Base-by-base conservation (phyloP, 2,113 vertebrate genomes). In the Erinaceus europaeus region DNA sequence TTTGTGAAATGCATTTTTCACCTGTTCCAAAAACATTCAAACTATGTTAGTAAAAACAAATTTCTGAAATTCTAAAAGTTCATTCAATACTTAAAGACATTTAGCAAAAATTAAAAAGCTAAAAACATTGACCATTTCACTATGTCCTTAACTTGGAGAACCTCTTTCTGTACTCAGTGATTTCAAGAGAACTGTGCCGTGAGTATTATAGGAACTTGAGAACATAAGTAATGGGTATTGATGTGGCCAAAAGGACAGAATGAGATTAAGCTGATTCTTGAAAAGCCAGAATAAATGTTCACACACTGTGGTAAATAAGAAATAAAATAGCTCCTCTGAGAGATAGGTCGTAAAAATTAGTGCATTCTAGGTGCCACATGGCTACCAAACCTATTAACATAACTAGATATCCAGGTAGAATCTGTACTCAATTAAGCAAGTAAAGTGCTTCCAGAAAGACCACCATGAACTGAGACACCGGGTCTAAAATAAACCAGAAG, bases 1-100 rank as follows among this genome's bases (percentile, higher is more conserved):
- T 53, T 87, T 75, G 75, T 81, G 18, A 94, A 96, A 95, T 68
- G 87, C 85, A 38, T 89, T 79, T 87, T 90, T 93, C 25, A 96
- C 94, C 95, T 96, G 92, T 94, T 94, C 7, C 34, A 79, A 84
- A 92, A 78, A 93, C 59, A 90, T 89, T 90, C 27, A 78, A 74
- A 90, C 74, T 64, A 74, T 27, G 2, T 93, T 42, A 90, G 11
- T 7, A 77, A 88, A 13, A 77, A 69, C 11, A 89, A 48, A 61
- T 89, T 86, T 86, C 36, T 77, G 27, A 88, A 90, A 86, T 46
- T 75, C n/a, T 57, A 21, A 12, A 57, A 77, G 21, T 65, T 74
- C 44, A 74, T 86, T 79, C 21, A 69, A 76, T 80, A 25, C 18
- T 84, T 67, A 32, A 48, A 83, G 53, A 69, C 27, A 23, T 32